A percentile compares a stretch with the other conserved stretches of the same genome.
These are phyloP conservation scores for Zaprionus gabonicus DNA, from an alignment of 1,140 invertebrate genomes.

Conservation along the genomic window DNA sequence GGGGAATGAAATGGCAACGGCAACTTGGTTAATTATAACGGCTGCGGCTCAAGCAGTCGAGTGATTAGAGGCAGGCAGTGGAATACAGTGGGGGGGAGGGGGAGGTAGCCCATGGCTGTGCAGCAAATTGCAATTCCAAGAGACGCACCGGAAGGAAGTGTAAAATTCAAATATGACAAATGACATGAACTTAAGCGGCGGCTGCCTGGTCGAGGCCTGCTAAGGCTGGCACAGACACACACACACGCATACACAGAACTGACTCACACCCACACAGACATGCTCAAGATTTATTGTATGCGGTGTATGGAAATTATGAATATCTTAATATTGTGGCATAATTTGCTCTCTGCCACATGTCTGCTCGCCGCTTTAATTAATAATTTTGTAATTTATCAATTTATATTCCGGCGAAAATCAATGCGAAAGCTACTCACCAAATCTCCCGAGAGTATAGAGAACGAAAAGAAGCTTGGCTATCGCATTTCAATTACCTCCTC, in stretches of 20 bases:
- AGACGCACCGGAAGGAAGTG: slow-evolving; percentile 80
- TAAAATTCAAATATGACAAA: slow-evolving; percentile 84
- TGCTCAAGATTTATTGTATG: slow-evolving; percentile 70
- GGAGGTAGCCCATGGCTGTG: slow-evolving; percentile 23
- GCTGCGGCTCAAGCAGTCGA: slow-evolving; percentile 54
- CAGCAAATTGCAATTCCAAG: slow-evolving; percentile 74
- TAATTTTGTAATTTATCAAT: slow-evolving; percentile 80
- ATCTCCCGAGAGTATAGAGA: background rate
- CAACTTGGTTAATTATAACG: slow-evolving; percentile 81
- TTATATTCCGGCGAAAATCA: slow-evolving; percentile 55
- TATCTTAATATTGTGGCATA: slow-evolving; percentile 77
- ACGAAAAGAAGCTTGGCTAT: background rate
- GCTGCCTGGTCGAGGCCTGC: slow-evolving; percentile 14
- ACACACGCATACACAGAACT: background rate
- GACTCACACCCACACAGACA: slow-evolving; percentile 1
- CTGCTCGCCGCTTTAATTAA: slow-evolving; percentile 67
- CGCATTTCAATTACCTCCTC: no score
- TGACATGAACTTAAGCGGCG: slow-evolving; percentile 81
- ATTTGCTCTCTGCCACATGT: slow-evolving; percentile 45
- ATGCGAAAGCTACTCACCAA: background rate
- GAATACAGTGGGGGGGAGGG: slow-evolving; percentile 4
- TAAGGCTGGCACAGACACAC: slow-evolving; percentile 12
- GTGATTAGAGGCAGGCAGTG: slow-evolving; percentile 51
- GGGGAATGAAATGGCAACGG: slow-evolving; percentile 25
- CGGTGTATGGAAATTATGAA: slow-evolving; percentile 78